Percentiles rank a stretch among this genome's conserved stretches.
phyloP scores from a whole-genome alignment of 1,140 invertebrate genomes.

The Delia radicum region DNA sequence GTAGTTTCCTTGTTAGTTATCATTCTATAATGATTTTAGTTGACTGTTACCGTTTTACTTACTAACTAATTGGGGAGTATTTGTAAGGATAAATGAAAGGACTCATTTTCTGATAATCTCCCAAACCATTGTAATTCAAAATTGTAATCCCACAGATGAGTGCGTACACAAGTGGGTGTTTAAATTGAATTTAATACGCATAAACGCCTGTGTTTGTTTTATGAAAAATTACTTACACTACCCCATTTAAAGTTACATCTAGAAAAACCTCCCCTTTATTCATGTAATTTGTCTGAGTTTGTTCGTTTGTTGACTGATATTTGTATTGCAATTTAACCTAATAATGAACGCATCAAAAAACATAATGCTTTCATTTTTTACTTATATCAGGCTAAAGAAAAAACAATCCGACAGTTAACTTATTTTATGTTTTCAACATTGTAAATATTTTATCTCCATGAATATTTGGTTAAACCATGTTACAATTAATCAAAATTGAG shows the following conservation, averaged over 20 bases:
- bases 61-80: not conserved
- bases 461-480: too few species aligned
- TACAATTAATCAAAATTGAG: too few species aligned
- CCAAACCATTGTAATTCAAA: not conserved
- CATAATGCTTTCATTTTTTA: conserved; percentile 34
- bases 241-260: too few species aligned
- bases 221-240: conserved; percentile 19
- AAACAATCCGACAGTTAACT: conserved; percentile 8
- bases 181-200: conserved; percentile 49
- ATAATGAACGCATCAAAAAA: conserved; percentile 55
- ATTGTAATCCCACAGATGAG: conserved; percentile 45
- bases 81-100: not conserved
- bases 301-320: conserved; percentile 28
- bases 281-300: not conserved
- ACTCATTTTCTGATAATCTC: not conserved
- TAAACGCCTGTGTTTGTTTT: conserved; percentile 29
- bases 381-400: conserved; percentile 1
- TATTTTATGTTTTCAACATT: not conserved
- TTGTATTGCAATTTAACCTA: conserved; percentile 50
- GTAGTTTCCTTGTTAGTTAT: too few species aligned
- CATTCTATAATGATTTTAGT: too few species aligned
- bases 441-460: too few species aligned
- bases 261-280: not conserved
- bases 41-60: too few species aligned
- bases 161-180: conserved; percentile 53